These are phyloP conservation scores for Sinocyclocheilus grahami DNA, from an alignment of 2,113 vertebrate genomes.

Conservation along the genomic window DNA sequence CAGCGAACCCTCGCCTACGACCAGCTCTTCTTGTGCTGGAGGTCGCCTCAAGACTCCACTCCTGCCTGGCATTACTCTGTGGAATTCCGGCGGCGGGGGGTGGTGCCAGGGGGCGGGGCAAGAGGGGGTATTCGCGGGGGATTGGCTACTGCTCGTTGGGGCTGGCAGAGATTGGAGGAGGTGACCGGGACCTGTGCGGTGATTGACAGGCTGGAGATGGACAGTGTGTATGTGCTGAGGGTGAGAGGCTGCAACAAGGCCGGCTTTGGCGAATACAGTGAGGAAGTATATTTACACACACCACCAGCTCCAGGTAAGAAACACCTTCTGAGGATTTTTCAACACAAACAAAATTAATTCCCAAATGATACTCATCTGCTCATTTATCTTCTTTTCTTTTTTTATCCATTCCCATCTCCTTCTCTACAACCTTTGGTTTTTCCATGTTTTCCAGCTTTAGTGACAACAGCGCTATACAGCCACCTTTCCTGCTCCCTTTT, in stretches of 20 bases:
- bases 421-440: conserved; percentile 37
- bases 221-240: conserved; percentile 89
- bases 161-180: conserved; percentile 91
- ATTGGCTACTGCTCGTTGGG: conserved; percentile 84
- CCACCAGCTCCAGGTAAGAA: conserved; percentile 89
- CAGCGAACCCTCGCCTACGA: conserved; percentile 94
- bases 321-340: conserved; percentile 19
- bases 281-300: conserved; percentile 95
- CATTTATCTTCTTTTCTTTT: conserved; percentile 44
- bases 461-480: neutral
- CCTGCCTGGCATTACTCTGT: conserved; percentile 92
- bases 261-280: conserved; percentile 93
- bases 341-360: neutral
- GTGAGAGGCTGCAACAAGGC: conserved; percentile 94
- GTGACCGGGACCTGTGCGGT: conserved; percentile 86
- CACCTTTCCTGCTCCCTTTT: neutral
- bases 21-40: conserved; percentile 95
- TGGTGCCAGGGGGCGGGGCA: conserved; percentile 73
- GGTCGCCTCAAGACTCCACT: conserved; percentile 86
- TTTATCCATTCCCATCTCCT: conserved; percentile 55
- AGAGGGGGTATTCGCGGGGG: conserved; percentile 77
- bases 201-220: conserved; percentile 87
- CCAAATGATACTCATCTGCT: conserved; percentile 37
- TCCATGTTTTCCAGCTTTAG: neutral
- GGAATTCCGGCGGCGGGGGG: conserved; percentile 89